A percentile compares a stretch with the other conserved stretches of the same genome.
phyloP scores from a whole-genome alignment of 2,113 vertebrate species.

The Pachypanchax playfairii region DNA sequence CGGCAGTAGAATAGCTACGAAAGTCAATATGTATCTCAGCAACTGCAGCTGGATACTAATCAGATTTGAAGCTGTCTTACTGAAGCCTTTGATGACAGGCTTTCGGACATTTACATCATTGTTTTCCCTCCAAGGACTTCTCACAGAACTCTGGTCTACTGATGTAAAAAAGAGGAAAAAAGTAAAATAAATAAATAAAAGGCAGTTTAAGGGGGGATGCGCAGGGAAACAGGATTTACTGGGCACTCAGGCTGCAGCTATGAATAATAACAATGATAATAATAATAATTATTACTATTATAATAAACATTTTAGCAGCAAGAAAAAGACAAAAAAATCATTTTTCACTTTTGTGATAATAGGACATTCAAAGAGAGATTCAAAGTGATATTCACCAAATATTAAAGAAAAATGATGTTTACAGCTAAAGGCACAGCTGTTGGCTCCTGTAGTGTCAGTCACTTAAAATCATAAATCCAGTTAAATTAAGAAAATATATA shows the following conservation, averaged over 20 bases:
- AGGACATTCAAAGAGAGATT: too few relatives aligned
- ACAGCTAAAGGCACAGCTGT: not conserved
- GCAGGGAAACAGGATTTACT: constrained; percentile 14
- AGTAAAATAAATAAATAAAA: not conserved
- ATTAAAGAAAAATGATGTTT: too few relatives aligned
- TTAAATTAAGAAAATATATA: not conserved
- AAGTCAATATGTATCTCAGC: constrained; percentile 5
- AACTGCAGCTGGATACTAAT: constrained; percentile 14
- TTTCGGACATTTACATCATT: constrained; percentile 15
- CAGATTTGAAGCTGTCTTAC: constrained; percentile 21
- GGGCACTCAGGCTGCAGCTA: too few relatives aligned
- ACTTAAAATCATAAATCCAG: constrained; percentile 27
- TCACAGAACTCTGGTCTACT: constrained; percentile 29
- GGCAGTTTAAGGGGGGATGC: not conserved
- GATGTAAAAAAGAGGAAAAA: not conserved
- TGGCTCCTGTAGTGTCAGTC: constrained; percentile 17
- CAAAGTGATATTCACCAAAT: too few relatives aligned
- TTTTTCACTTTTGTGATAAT: too few relatives aligned
- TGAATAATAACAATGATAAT: too few relatives aligned
- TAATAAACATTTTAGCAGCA: too few relatives aligned
- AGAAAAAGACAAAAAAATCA: too few relatives aligned
- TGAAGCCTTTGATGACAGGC: constrained; percentile 31
- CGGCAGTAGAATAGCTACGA: not conserved
- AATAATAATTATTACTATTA: too few relatives aligned
- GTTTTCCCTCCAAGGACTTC: constrained; percentile 17